Evolutionary conservation across 2,888 invertebrate genomes (phyloP).

Genomic region (Eurytoma adleriae): DNA sequence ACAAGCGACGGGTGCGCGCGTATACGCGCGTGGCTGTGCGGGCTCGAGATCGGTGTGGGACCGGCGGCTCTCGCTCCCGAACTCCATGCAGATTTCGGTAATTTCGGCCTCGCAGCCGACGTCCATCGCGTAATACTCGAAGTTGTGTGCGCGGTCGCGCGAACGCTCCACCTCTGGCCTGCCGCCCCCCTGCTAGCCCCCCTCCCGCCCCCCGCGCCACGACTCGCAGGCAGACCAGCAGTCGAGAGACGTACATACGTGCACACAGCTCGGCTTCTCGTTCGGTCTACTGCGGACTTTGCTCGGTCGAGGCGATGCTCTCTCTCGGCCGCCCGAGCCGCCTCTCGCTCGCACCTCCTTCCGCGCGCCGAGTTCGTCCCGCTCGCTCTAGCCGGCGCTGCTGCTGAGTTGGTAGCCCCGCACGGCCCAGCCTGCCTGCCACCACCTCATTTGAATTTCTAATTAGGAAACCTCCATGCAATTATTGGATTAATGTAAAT

Average conservation of each 20-base stretch:
- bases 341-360: slow-evolving; percentile 56
- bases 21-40: background rate
- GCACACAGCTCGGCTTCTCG: slow-evolving; percentile 57
- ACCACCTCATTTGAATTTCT: slow-evolving; percentile 94
- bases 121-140: slow-evolving; percentile 73
- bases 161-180: slow-evolving; percentile 25
- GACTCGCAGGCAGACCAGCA: slow-evolving; percentile 45
- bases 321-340: slow-evolving; percentile 17
- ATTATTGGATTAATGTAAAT: slow-evolving; percentile 96
- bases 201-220: background rate
- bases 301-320: slow-evolving; percentile 67
- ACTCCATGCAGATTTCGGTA: slow-evolving; percentile 72
- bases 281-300: slow-evolving; percentile 71
- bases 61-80: slow-evolving; percentile 6
- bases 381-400: slow-evolving; percentile 51
- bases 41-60: slow-evolving; percentile 6
- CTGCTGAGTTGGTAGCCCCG: slow-evolving; percentile 74
- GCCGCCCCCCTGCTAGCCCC: slow-evolving; percentile 42
- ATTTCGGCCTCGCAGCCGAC: slow-evolving; percentile 71
- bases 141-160: slow-evolving; percentile 68
- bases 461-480: slow-evolving; percentile 94
- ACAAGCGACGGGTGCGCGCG: background rate
- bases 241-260: slow-evolving; percentile 60
- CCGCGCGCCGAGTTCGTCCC: slow-evolving; percentile 43
- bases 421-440: slow-evolving; percentile 76